These are phyloP conservation scores for Endotricha flammealis DNA, from an alignment of 2,888 invertebrate species.

Conservation along the genomic window DNA sequence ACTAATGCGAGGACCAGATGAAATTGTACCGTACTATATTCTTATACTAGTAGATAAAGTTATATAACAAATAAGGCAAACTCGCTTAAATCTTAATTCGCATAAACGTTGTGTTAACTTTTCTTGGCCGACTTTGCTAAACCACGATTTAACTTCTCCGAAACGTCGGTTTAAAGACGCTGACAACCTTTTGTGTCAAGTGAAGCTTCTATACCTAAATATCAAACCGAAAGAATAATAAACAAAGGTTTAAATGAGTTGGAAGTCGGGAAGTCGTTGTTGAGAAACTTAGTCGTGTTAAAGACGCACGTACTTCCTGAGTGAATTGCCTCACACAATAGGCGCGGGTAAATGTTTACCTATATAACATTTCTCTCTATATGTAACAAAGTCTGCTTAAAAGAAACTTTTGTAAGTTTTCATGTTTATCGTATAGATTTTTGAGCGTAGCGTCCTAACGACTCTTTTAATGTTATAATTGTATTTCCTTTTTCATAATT, in stretches of 20 bases:
- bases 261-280: conserved; percentile 24
- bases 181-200: neutral
- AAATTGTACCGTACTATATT: too few relatives aligned
- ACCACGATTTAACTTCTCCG: conserved; percentile 24
- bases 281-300: conserved; percentile 23
- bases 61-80: too few relatives aligned
- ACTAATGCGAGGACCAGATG: neutral
- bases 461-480: too few relatives aligned
- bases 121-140: conserved; percentile 19
- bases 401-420: too few relatives aligned
- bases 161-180: conserved; percentile 17
- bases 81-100: too few relatives aligned
- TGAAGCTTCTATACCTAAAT: neutral
- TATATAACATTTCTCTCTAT: conserved; percentile 7
- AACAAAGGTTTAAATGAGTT: conserved; percentile 25
- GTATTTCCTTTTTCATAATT: too few relatives aligned
- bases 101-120: conserved; percentile 20
- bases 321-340: conserved; percentile 17
- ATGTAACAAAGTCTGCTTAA: too few relatives aligned
- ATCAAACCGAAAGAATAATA: conserved; percentile 21
- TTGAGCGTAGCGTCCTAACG: too few relatives aligned
- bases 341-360: conserved; percentile 12
- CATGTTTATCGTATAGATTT: too few relatives aligned
- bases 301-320: conserved; percentile 19
- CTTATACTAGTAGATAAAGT: too few relatives aligned